phyloP scores from a whole-genome alignment of 2,113 vertebrate species.

The Malurus elegans region DNA sequence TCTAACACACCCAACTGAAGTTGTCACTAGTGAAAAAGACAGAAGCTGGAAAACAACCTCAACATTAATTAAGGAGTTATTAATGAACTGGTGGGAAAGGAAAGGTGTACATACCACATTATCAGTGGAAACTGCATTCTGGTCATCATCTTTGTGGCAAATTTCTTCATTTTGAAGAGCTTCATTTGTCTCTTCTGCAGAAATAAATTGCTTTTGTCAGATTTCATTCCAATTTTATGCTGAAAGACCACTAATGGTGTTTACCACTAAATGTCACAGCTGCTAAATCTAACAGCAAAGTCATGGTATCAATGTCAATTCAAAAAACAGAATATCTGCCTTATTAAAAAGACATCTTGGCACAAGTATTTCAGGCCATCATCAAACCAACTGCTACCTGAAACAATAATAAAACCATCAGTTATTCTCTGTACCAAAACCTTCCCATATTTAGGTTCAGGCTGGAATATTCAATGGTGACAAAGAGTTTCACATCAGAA shows the following conservation, averaged over 20 bases:
- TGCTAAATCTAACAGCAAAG: background rate
- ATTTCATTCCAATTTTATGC: background rate
- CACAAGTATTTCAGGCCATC: background rate
- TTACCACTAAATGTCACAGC: background rate
- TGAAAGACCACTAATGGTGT: background rate
- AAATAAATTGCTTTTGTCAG: slow-evolving; percentile 44
- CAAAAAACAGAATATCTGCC: background rate
- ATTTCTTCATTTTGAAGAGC: slow-evolving; percentile 78
- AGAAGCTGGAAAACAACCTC: background rate
- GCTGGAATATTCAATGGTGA: background rate
- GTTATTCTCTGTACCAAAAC: background rate
- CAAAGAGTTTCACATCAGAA: background rate
- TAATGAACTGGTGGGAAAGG: background rate
- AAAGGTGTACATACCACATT: slow-evolving; percentile 84
- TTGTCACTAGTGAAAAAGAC: background rate
- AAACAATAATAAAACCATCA: background rate
- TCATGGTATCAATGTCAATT: background rate
- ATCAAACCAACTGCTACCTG: background rate
- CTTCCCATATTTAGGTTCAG: background rate
- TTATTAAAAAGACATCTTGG: background rate
- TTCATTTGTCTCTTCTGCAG: slow-evolving; percentile 84
- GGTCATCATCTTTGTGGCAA: slow-evolving; percentile 72
- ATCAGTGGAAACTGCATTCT: slow-evolving; percentile 72
- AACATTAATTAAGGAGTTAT: background rate
- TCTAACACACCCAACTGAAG: background rate